Evolutionary conservation across 2,797 vertebrate genomes (phyloP).

Genomic region (Phoxinus dragarum): DNA sequence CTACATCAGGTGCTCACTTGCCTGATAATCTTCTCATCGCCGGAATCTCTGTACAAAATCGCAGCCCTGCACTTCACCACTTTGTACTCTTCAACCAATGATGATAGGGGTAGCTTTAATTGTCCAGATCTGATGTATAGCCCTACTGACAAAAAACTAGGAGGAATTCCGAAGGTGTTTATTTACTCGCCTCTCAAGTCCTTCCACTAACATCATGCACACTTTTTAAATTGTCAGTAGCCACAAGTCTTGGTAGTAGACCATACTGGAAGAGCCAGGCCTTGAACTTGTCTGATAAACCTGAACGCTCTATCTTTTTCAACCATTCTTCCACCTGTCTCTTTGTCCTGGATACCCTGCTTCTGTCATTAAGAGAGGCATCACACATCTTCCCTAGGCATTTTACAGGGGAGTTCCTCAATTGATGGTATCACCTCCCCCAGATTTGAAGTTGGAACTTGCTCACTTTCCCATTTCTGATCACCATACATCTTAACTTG

Average conservation of each 20-base stretch:
- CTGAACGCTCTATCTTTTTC: not conserved
- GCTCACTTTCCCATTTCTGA: not conserved
- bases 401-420: conserved; percentile 7
- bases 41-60: not conserved
- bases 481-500: not conserved
- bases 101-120: not conserved
- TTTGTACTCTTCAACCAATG: not conserved
- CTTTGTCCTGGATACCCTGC: not conserved
- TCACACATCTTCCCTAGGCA: conserved; percentile 2
- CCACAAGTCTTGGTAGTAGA: no score
- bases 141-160: conserved; percentile 30
- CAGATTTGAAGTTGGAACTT: not conserved
- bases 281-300: no score
- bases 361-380: not conserved
- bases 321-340: not conserved
- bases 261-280: no score
- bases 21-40: not conserved
- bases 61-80: not conserved
- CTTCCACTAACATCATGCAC: no score
- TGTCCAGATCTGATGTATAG: not conserved
- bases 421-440: conserved; percentile 5
- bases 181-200: not conserved
- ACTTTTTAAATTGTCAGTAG: no score
- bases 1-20: conserved; percentile 36
- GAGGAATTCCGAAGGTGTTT: conserved; percentile 38